These are phyloP conservation scores for Nycticryphes semicollaris DNA, from an alignment of 2,113 vertebrate species.

Conservation along the genomic window DNA sequence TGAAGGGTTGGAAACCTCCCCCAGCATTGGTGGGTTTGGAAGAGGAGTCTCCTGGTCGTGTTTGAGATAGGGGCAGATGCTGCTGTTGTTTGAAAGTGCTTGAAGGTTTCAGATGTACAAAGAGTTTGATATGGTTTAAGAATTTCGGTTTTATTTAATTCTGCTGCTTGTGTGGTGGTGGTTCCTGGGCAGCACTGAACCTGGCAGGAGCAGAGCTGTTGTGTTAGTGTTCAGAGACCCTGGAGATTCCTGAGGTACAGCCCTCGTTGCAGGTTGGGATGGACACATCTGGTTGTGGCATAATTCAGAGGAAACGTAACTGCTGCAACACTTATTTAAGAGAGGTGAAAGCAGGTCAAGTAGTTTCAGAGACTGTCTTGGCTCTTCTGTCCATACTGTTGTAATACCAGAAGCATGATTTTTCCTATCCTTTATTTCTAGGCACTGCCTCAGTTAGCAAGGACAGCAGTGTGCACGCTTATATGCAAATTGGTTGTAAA, in stretches of 20 bases:
- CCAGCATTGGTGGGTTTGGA: background rate
- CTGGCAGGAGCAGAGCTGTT: background rate
- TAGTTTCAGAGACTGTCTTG: background rate
- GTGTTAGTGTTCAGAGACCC: background rate
- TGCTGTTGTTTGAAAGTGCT: background rate
- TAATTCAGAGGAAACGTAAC: background rate
- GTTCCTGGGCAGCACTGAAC: accelerated
- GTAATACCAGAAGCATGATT: background rate
- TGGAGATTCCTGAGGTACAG: background rate
- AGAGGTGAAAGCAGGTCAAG: background rate
- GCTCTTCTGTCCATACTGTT: background rate
- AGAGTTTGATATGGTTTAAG: background rate
- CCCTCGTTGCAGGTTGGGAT: background rate
- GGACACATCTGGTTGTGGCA: background rate
- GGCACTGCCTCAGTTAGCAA: background rate
- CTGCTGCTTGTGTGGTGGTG: background rate
- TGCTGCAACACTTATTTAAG: background rate
- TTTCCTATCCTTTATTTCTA: background rate
- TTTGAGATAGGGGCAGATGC: background rate
- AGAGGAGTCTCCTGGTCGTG: background rate
- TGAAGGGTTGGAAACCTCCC: background rate
- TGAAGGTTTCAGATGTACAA: background rate
- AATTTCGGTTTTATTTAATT: background rate
- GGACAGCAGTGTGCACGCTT: background rate
- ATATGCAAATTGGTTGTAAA: background rate